phyloP scores from a whole-genome alignment of 2,113 vertebrate species.

The Megatriorchis doriae region DNA sequence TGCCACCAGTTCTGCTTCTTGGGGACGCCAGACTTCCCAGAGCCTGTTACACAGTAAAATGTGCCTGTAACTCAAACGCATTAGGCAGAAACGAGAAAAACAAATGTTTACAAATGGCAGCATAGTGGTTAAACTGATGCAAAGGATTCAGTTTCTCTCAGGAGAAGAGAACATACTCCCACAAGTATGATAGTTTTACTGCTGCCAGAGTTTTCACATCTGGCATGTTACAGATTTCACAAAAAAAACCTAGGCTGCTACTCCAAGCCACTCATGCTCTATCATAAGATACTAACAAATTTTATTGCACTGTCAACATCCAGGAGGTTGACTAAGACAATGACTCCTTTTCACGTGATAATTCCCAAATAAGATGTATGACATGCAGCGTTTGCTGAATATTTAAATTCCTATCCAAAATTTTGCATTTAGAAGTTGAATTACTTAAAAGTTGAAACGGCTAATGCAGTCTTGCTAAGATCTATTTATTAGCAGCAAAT shows the following conservation, averaged over 20 bases:
- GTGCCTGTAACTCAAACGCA: background rate
- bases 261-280: background rate
- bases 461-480: background rate
- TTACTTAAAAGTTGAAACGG: background rate
- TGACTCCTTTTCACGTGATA: background rate
- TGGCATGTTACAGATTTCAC: background rate
- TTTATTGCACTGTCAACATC: background rate
- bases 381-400: background rate
- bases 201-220: background rate
- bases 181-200: accelerated
- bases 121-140: background rate
- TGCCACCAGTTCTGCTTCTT: background rate
- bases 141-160: background rate
- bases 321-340: background rate
- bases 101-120: background rate
- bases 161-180: accelerated
- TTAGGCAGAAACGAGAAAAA: background rate
- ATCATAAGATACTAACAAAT: background rate
- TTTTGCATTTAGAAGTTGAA: background rate
- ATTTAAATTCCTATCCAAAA: background rate
- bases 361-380: background rate
- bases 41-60: background rate
- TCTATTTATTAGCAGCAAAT: background rate
- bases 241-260: background rate
- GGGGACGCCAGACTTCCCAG: background rate